Evolutionary conservation across 2,888 invertebrate species (phyloP).

Genomic region (Melikaiella ostensackeni): DNA sequence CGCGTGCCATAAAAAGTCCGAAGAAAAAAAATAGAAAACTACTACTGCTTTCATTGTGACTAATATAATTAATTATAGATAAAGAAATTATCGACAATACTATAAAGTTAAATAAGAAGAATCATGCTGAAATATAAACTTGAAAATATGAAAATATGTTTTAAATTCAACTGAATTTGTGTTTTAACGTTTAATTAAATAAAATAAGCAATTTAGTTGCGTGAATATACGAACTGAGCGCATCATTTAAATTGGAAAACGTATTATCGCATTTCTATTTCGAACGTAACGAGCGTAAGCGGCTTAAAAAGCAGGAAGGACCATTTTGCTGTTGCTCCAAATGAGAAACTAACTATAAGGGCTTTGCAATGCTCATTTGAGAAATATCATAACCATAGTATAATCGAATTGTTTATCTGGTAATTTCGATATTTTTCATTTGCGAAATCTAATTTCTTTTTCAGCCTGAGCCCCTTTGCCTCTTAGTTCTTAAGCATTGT

Average conservation of each 20-base stretch:
- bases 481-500: no score
- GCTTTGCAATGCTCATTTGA: no score
- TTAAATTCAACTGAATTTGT: background rate
- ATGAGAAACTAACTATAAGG: no score
- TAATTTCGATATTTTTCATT: no score
- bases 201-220: background rate
- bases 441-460: no score
- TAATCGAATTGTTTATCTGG: no score
- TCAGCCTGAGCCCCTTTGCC: no score
- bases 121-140: background rate
- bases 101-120: background rate
- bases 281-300: background rate
- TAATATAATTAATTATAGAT: no score
- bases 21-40: background rate
- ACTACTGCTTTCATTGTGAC: no score
- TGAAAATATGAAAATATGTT: background rate
- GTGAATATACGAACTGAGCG: no score
- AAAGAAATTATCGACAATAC: background rate
- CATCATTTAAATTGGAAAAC: background rate
- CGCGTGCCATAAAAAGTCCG: no score
- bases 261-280: background rate
- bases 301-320: background rate
- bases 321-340: background rate
- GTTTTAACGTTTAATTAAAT: background rate
- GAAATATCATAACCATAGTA: no score